These are phyloP conservation scores for Halocynthia aurantium DNA, from an alignment of 23 tunicate genomes.

Conservation along the genomic window DNA sequence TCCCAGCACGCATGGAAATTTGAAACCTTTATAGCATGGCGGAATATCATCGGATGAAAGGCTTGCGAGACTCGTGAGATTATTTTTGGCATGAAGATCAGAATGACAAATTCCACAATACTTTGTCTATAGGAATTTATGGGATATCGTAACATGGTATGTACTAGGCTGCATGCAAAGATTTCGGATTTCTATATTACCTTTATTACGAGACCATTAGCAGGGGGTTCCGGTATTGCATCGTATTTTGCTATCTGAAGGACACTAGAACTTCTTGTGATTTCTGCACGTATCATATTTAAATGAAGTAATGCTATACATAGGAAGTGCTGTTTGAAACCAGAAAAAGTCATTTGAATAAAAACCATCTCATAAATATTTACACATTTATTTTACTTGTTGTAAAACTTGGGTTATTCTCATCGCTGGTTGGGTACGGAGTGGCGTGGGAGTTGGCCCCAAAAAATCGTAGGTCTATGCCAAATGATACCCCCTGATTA, in stretches of 20 bases:
- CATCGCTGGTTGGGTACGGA: too few species aligned
- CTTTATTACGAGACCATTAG: conserved; percentile 23
- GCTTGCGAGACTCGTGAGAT: background rate
- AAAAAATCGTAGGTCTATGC: too few species aligned
- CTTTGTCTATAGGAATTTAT: conserved; percentile 17
- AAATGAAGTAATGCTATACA: too few species aligned
- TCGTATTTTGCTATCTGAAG: background rate
- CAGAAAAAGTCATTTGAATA: too few species aligned
- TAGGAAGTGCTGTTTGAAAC: too few species aligned
- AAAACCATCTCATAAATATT: too few species aligned
- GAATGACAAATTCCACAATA: conserved; percentile 61
- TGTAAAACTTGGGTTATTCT: too few species aligned
- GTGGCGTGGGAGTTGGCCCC: too few species aligned
- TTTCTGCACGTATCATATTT: conserved; percentile 8
- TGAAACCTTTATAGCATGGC: background rate
- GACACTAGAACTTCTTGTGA: background rate
- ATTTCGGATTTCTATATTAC: conserved; percentile 2
- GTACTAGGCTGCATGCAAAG: background rate
- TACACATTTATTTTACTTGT: too few species aligned
- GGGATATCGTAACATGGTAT: background rate
- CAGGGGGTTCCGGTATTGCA: conserved; percentile 30
- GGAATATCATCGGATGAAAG: too few species aligned
- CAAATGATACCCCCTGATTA: too few species aligned
- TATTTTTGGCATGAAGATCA: conserved; percentile 29
- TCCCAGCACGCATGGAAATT: conserved; percentile 23